Conservation (phyloP, 1,140 invertebrate species). For the Zaprionus lachaisei region DNA sequence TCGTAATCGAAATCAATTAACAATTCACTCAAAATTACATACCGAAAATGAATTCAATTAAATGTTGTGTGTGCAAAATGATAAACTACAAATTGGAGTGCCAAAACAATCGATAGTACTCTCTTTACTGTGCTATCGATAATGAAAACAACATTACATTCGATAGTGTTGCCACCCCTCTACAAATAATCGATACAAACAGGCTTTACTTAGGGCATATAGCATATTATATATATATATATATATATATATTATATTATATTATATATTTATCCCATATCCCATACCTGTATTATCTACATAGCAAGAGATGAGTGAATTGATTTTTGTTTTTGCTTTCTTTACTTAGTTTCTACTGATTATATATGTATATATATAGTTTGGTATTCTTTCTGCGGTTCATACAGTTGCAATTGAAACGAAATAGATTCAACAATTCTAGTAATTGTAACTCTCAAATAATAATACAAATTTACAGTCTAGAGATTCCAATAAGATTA, state of each 20-base stretch:
- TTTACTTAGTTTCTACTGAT: conserved; percentile 45
- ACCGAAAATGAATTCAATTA: conserved; percentile 20
- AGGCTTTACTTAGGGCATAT: conserved; percentile 11
- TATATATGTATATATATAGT: background rate
- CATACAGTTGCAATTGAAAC: conserved; percentile 32
- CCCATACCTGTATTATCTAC: conserved; percentile 23
- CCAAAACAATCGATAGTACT: conserved; percentile 2
- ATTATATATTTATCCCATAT: conserved; percentile 8
- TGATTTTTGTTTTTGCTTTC: conserved; percentile 59
- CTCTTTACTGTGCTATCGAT: background rate
- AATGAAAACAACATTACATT: background rate
- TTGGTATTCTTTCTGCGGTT: conserved; percentile 15
- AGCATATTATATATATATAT: background rate
- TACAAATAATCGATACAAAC: conserved; percentile 29
- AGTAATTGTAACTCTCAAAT: conserved; percentile 3
- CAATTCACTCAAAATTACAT: conserved; percentile 75
- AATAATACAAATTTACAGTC: conserved; percentile 10
- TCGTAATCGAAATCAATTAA: conserved; percentile 62
- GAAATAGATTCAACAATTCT: conserved; percentile 14
- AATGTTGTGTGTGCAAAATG: conserved; percentile 53
- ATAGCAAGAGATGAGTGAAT: conserved; percentile 61
- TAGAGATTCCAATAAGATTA: conserved; percentile 26
- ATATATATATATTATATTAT: no score
- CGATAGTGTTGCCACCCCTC: background rate
- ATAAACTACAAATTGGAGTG: conserved; percentile 30